Conservation (phyloP, 2,113 vertebrate genomes). For the Leptodactylus fuscus region DNA sequence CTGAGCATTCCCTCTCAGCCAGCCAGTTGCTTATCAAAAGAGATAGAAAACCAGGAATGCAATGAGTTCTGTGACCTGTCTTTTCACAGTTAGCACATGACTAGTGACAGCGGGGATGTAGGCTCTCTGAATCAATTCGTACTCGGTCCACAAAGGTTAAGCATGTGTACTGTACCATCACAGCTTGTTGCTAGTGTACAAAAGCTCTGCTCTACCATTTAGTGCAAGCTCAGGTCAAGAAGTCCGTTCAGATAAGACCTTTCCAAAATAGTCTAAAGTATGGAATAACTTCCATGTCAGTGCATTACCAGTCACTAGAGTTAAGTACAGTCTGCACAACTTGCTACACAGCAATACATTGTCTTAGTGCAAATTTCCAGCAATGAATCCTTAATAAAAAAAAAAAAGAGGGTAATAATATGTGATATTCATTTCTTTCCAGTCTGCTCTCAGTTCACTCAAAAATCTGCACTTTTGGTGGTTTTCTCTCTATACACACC, state of each 20-base stretch:
- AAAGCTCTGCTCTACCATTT: not conserved
- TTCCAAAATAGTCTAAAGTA: not conserved
- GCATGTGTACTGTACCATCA: not conserved
- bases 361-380: too few relatives aligned
- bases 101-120: not conserved
- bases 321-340: too few relatives aligned
- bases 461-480: too few relatives aligned
- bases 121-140: not conserved
- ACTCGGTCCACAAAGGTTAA: not conserved
- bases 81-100: not conserved
- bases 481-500: too few relatives aligned
- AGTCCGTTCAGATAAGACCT: not conserved
- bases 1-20: not conserved
- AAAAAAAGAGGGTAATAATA: too few relatives aligned
- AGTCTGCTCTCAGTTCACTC: too few relatives aligned
- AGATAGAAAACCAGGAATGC: not conserved
- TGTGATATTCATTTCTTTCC: too few relatives aligned
- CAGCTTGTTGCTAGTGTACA: not conserved
- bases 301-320: too few relatives aligned
- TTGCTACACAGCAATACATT: too few relatives aligned
- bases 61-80: not conserved
- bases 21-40: not conserved
- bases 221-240: not conserved
- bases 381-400: too few relatives aligned
- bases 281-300: not conserved